phyloP scores from a whole-genome alignment of 2,113 vertebrate species.

The Tichodroma muraria region DNA sequence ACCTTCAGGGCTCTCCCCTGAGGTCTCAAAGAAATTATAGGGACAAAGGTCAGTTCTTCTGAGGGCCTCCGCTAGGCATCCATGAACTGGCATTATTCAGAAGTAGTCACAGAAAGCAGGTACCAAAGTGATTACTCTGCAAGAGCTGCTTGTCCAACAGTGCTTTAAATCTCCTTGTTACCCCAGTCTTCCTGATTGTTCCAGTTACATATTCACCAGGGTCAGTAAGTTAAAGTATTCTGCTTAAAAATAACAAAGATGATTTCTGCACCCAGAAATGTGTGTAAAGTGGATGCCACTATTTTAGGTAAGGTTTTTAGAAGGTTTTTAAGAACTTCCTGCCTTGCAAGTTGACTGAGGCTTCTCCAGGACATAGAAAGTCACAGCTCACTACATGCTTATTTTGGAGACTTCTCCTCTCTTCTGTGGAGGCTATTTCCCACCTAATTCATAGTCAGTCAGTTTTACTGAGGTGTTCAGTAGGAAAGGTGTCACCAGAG shows the following conservation, averaged over 20 bases:
- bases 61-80: neutral
- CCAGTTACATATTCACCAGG: neutral
- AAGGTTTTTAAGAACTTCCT: neutral
- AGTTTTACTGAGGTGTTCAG: neutral
- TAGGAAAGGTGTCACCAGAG: neutral
- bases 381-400: neutral
- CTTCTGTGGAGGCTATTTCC: neutral
- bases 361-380: neutral
- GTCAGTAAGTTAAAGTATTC: neutral
- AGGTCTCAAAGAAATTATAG: neutral
- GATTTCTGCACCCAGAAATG: neutral
- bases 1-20: neutral
- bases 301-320: neutral
- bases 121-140: neutral
- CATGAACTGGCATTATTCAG: neutral
- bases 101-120: neutral
- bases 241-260: neutral
- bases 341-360: neutral
- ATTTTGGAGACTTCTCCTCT: neutral
- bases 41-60: neutral
- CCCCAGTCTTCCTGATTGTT: neutral
- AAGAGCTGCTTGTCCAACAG: neutral
- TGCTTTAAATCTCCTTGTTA: neutral
- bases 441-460: neutral
- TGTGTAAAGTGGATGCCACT: neutral